Conservation (phyloP, 2,113 vertebrate genomes). For the Pelecanus crispus region DNA sequence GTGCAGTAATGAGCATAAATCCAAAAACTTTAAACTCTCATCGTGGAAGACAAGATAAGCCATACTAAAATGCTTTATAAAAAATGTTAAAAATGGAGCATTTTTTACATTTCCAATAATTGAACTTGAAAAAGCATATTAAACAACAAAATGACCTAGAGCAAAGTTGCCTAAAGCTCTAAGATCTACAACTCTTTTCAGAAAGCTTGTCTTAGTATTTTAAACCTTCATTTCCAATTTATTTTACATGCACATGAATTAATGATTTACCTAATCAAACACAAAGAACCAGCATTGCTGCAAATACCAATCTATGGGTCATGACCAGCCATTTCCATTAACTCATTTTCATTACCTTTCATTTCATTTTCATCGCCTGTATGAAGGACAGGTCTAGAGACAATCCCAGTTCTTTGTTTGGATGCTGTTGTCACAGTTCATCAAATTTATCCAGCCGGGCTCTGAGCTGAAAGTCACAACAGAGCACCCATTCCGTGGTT, state of each 20-base stretch:
- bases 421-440: not conserved
- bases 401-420: not conserved
- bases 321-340: not conserved
- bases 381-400: not conserved
- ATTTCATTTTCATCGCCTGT: not conserved
- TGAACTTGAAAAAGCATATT: not conserved
- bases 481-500: not conserved
- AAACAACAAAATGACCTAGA: not conserved
- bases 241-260: not conserved
- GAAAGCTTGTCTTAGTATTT: not conserved
- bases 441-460: not conserved
- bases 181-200: not conserved
- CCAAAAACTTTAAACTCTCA: not conserved
- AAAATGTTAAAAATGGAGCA: not conserved
- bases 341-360: not conserved
- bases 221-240: not conserved
- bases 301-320: not conserved
- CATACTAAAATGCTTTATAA: not conserved
- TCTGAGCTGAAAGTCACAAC: not conserved
- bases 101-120: not conserved
- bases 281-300: not conserved
- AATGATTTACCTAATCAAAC: not conserved
- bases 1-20: not conserved
- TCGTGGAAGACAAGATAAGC: not conserved
- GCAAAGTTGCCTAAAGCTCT: not conserved